phyloP scores from a whole-genome alignment of 2,113 vertebrate genomes.

The Ginglymostoma cirratum region DNA sequence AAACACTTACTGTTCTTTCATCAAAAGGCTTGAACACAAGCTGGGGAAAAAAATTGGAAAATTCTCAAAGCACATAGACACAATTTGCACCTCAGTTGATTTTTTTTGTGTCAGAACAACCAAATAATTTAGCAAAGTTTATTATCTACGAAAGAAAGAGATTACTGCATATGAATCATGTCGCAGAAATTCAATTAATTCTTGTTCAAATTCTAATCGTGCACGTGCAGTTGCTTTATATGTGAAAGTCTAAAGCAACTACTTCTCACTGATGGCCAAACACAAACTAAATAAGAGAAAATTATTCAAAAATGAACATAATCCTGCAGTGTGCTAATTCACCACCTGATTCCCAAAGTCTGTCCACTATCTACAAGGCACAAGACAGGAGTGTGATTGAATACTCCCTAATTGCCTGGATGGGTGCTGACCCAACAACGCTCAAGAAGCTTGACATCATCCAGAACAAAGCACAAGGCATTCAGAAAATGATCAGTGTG shows the following conservation, averaged over 20 bases:
- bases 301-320: not conserved
- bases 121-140: not conserved
- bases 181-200: not conserved
- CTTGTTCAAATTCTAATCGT: not conserved
- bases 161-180: not conserved
- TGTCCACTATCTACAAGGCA: too few relatives aligned
- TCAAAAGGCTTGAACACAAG: not conserved
- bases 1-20: not conserved
- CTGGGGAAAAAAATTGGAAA: not conserved
- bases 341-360: too few relatives aligned
- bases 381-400: too few relatives aligned
- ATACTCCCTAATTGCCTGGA: too few relatives aligned
- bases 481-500: too few relatives aligned
- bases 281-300: not conserved
- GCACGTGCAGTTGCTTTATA: not conserved
- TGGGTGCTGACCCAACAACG: too few relatives aligned
- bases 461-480: too few relatives aligned
- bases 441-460: too few relatives aligned
- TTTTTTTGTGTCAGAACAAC: not conserved
- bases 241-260: not conserved
- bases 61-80: not conserved
- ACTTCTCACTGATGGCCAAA: not conserved
- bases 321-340: not conserved
- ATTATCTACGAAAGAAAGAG: not conserved
- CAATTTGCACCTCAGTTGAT: not conserved